These are phyloP conservation scores for Megalurothrips usitatus DNA, from an alignment of 2,888 invertebrate genomes.

Conservation along the genomic window DNA sequence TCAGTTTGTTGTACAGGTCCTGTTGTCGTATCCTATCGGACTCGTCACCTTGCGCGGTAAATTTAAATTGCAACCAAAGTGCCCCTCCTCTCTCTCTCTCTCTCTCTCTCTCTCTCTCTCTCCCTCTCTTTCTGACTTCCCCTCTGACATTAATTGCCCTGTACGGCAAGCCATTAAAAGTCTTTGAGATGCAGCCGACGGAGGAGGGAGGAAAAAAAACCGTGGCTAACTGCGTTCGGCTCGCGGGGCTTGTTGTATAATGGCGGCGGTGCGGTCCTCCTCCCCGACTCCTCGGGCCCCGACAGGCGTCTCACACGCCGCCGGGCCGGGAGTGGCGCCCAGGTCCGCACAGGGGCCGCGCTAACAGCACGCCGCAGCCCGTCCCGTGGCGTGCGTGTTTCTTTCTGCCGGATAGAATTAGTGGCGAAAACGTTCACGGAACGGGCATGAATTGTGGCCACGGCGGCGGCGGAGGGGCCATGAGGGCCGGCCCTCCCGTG, in stretches of 20 bases:
- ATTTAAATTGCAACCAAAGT: not conserved
- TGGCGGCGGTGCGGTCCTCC: no score
- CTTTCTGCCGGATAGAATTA: no score
- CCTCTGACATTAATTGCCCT: slow-evolving; percentile 4
- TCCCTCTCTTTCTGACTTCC: not conserved
- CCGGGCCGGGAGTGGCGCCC: no score
- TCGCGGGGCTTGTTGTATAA: not conserved
- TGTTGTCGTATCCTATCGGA: not conserved
- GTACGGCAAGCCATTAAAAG: slow-evolving; percentile 5
- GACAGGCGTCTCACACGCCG: no score
- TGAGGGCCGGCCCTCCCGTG: not conserved
- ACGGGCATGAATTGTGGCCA: no score
- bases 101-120: not conserved
- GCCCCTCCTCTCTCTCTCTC: not conserved
- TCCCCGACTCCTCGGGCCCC: no score
- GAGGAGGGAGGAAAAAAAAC: not conserved
- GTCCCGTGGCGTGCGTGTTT: no score
- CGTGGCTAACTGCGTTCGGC: not conserved
- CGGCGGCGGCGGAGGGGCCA: no score
- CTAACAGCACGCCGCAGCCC: no score
- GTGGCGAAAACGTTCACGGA: no score
- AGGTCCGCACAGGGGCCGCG: no score
- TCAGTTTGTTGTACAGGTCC: not conserved
- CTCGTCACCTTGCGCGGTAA: not conserved
- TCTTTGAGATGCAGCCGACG: slow-evolving; percentile 11